Conservation (phyloP, 2,888 invertebrate species). For the Yponomeuta evonymella region DNA sequence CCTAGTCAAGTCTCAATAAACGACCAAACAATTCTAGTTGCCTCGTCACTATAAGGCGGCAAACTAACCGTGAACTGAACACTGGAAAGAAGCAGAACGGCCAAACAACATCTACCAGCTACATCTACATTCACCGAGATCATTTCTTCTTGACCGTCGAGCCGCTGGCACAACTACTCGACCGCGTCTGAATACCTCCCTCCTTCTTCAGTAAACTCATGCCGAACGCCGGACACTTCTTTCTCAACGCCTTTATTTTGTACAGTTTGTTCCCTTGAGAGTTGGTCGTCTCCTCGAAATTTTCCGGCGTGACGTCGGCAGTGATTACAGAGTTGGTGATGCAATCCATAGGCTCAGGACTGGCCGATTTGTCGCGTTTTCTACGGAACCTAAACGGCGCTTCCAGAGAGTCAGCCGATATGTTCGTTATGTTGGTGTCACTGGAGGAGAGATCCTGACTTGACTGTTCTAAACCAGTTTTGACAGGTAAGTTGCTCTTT, state of each 20-base stretch:
- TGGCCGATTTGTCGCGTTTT: constrained; percentile 64
- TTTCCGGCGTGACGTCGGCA: constrained; percentile 63
- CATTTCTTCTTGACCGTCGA: constrained; percentile 71
- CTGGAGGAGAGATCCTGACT: constrained; percentile 67
- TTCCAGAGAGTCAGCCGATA: constrained; percentile 66
- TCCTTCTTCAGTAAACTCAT: constrained; percentile 63
- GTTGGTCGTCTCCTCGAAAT: constrained; percentile 62
- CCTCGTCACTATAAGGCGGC: constrained; percentile 15
- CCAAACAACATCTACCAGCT: neutral
- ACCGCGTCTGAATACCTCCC: constrained; percentile 58
- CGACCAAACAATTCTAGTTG: no score
- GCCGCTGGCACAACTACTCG: constrained; percentile 59
- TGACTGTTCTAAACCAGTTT: constrained; percentile 44
- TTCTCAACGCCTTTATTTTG: constrained; percentile 67
- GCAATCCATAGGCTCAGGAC: constrained; percentile 69
- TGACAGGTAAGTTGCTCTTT: constrained; percentile 44
- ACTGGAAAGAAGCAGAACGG: neutral
- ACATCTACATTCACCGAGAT: constrained; percentile 34
- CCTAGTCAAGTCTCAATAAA: no score
- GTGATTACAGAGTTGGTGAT: constrained; percentile 58
- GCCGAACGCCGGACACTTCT: constrained; percentile 63
- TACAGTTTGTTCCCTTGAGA: constrained; percentile 70
- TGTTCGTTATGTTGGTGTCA: constrained; percentile 68
- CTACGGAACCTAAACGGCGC: constrained; percentile 63
- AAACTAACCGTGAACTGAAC: constrained; percentile 23